A percentile compares a stretch with the other conserved stretches of the same genome.
These are phyloP conservation scores for Poliocrania exsul DNA, from an alignment of 2,797 vertebrate genomes.

Conservation along the genomic window DNA sequence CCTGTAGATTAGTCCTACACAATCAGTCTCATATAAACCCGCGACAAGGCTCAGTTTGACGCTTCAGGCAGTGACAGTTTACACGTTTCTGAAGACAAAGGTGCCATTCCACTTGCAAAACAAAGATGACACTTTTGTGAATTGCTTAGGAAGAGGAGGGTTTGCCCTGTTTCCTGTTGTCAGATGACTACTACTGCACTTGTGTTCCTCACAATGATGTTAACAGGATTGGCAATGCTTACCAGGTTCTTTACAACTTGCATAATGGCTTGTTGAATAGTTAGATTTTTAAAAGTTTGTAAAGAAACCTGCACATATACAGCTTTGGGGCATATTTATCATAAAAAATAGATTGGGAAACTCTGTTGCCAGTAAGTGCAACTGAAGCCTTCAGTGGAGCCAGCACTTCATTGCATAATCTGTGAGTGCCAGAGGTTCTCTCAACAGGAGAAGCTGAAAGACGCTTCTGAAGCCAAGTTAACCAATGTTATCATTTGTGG, in stretches of 20 bases:
- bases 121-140: neutral
- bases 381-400: neutral
- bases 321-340: neutral
- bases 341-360: neutral
- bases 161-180: neutral
- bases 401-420: neutral
- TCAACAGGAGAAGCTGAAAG: neutral
- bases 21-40: slow-evolving; percentile 1
- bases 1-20: slow-evolving; percentile 49
- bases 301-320: neutral
- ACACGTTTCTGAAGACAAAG: slow-evolving; percentile 44
- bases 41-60: slow-evolving; percentile 12
- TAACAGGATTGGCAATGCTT: slow-evolving; percentile 25
- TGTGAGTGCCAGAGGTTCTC: neutral
- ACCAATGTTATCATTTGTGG: neutral
- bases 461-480: neutral
- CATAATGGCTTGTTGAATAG: neutral
- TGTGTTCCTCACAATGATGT: neutral
- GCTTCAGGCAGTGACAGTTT: slow-evolving; percentile 34
- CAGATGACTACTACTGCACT: neutral
- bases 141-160: neutral
- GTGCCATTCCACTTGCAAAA: slow-evolving; percentile 8
- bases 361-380: neutral
- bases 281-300: neutral
- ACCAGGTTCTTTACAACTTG: neutral